These are phyloP conservation scores for Sebastes flavidus DNA, from an alignment of 2,797 vertebrate species.

Conservation along the genomic window DNA sequence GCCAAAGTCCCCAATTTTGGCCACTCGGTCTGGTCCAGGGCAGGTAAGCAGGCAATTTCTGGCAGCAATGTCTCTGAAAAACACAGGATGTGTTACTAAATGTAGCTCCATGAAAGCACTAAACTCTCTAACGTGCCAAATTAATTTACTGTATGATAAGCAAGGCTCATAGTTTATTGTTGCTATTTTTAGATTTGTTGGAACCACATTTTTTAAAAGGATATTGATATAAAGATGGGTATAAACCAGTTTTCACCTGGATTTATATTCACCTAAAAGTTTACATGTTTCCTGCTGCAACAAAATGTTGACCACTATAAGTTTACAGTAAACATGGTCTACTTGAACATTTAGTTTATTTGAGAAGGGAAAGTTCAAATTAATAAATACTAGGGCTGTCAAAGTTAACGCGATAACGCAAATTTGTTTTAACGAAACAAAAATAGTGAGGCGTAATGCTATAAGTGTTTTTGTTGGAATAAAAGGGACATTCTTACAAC, in stretches of 20 bases:
- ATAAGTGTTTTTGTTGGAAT: not conserved
- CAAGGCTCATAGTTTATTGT: not conserved
- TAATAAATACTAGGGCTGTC: too few relatives aligned
- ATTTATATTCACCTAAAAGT: not conserved
- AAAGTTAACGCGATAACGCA: too few relatives aligned
- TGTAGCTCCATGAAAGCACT: not conserved
- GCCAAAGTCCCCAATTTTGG: conserved; percentile 94
- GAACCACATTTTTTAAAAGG: not conserved
- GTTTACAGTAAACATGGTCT: not conserved
- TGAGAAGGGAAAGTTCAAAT: not conserved
- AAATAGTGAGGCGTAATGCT: not conserved
- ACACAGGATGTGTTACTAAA: conserved; percentile 8
- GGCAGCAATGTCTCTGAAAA: conserved; percentile 91
- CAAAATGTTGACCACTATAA: not conserved
- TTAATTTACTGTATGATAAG: not conserved
- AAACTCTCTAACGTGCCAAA: not conserved
- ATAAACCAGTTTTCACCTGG: not conserved
- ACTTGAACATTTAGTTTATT: not conserved
- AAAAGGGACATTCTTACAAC: not conserved
- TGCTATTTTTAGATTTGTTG: not conserved
- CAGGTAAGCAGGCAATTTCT: conserved; percentile 93
- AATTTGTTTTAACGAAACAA: too few relatives aligned
- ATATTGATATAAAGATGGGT: not conserved
- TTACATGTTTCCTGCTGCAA: not conserved
- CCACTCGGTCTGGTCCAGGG: conserved; percentile 85